A percentile compares a stretch with the other conserved stretches of the same genome.
Conservation (phyloP, 2,888 invertebrate genomes). For the Acleris cristana region DNA sequence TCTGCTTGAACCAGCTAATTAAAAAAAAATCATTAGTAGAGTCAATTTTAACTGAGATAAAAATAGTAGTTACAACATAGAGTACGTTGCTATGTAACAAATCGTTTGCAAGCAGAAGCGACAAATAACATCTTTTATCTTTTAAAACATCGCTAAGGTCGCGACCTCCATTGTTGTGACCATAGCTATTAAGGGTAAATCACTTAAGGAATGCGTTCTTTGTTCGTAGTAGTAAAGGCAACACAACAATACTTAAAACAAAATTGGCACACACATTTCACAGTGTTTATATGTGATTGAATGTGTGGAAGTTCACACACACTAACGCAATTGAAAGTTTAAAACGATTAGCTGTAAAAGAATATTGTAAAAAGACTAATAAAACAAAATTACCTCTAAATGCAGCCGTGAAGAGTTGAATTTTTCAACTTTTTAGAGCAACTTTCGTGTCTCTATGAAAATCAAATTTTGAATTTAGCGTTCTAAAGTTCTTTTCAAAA, state of each 20-base stretch:
- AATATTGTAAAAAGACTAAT: neutral
- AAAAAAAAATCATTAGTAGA: too few species aligned
- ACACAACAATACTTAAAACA: too few species aligned
- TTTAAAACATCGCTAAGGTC: slow-evolving; percentile 45
- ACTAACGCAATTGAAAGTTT: too few species aligned
- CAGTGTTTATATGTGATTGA: too few species aligned
- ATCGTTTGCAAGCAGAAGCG: slow-evolving; percentile 49
- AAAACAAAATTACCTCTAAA: neutral
- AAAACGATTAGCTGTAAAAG: too few species aligned
- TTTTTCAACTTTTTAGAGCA: neutral
- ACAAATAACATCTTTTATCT: slow-evolving; percentile 48
- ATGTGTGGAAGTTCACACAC: too few species aligned
- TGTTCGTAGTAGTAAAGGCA: too few species aligned
- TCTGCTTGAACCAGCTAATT: too few species aligned
- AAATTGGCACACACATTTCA: too few species aligned
- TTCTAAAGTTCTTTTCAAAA: slow-evolving; percentile 40
- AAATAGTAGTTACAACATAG: slow-evolving; percentile 21
- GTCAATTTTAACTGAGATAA: too few species aligned
- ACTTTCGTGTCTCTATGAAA: slow-evolving; percentile 28
- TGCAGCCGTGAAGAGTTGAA: neutral
- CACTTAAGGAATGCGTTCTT: slow-evolving; percentile 2
- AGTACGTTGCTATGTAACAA: slow-evolving; percentile 26
- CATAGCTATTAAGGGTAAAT: slow-evolving; percentile 40
- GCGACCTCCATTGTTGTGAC: slow-evolving; percentile 51
- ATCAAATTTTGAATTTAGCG: slow-evolving; percentile 41